These are phyloP conservation scores for Otolemur garnettii DNA, from an alignment of 2,113 vertebrate species.

Conservation along the genomic window DNA sequence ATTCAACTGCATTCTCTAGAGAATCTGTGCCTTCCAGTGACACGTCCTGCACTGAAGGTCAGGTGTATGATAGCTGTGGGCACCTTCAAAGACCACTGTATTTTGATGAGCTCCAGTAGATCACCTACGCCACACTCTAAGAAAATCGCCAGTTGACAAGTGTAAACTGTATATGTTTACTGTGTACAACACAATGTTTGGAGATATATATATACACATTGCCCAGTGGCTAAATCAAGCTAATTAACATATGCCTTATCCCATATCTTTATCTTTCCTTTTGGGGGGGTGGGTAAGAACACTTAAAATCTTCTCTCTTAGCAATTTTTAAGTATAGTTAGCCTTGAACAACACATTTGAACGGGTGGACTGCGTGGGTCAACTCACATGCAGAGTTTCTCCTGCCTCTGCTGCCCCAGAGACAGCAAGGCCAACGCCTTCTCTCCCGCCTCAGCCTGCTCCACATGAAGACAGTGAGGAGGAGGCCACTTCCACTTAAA, in stretches of 20 bases:
- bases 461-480: no score
- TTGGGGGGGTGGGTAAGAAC: neutral
- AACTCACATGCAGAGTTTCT: no score
- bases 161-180: neutral
- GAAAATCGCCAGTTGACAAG: no score
- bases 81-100: neutral
- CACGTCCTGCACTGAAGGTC: neutral
- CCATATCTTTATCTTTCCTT: neutral
- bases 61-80: neutral
- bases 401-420: no score
- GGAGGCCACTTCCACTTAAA: no score
- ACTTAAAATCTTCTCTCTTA: neutral
- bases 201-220: neutral
- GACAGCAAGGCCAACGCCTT: no score
- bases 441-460: no score
- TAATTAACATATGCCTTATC: neutral
- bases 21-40: neutral
- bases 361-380: no score
- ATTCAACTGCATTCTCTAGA: neutral
- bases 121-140: neutral
- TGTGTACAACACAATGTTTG: neutral
- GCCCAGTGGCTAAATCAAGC: neutral
- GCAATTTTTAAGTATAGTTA: neutral
- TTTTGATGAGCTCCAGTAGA: neutral
- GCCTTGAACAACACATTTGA: no score